Conservation (phyloP, 1,140 invertebrate species). For the Diprion similis region DNA sequence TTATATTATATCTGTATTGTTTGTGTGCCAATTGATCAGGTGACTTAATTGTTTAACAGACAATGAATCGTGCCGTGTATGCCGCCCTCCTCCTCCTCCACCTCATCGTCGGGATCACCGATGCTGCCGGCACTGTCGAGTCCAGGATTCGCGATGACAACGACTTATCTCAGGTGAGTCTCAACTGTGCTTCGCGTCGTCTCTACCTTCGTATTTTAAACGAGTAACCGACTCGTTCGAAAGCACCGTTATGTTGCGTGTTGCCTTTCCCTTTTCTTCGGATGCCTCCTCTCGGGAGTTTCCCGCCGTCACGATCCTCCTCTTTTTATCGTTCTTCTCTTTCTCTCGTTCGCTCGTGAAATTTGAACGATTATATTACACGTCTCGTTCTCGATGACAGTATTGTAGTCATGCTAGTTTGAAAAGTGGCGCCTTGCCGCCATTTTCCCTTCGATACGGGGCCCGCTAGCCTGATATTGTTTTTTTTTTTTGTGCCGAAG, state of each 20-base stretch:
- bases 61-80: conserved; percentile 12
- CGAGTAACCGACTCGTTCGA: too few species aligned
- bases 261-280: conserved; percentile 22
- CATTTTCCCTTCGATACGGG: background rate
- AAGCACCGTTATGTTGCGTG: too few species aligned
- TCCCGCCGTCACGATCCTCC: background rate
- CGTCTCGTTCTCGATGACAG: background rate
- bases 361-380: background rate
- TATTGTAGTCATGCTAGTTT: conserved; percentile 24
- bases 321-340: too few species aligned
- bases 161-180: conserved; percentile 56
- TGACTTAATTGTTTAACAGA: background rate
- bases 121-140: conserved; percentile 45
- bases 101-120: conserved; percentile 22
- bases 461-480: conserved; percentile 24
- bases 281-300: conserved; percentile 12
- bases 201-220: too few species aligned
- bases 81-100: conserved; percentile 25
- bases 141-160: conserved; percentile 54
- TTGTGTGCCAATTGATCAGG: too few species aligned
- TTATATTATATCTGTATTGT: too few species aligned
- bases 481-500: too few species aligned
- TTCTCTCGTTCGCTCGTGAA: too few species aligned
- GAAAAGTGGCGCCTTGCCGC: conserved; percentile 12
- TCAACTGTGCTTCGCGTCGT: conserved; percentile 7